Evolutionary conservation across 1,140 invertebrate species (phyloP), one percentile per base, ranked within the genome.

Genomic region (Euura saliciscinereae): DNA sequence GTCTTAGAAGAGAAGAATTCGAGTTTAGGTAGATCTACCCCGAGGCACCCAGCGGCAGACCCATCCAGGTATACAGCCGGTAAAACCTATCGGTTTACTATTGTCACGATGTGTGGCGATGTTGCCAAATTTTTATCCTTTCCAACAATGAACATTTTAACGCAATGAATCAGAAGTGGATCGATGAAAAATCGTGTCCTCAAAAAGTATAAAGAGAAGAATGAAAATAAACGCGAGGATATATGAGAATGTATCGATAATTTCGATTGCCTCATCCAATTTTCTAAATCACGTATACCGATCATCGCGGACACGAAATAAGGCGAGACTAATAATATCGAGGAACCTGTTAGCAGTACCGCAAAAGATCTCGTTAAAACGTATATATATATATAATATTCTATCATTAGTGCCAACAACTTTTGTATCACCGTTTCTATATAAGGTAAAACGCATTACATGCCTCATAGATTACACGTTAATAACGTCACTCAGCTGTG

Each of bases 1-100:
- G 51, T 59, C 51, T n/a, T 59, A 59, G 3, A 59, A n/a, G 51
- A 59, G 13, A 59, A 59, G 51, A 59, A 59, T 59, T 59, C 51
- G 5, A 28, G 28, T 28, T 28, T 28, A 28, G 28, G 28, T 1
- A n/a, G 51, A 59, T 28, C 28, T 6, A 6, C 6, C 51, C 51
- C 13, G 28, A 28, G 28, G 51, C 51, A 59, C 51, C 51, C 51
- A 59, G 28, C 28, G 28, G 28, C 28, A 28, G 28, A 28, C 28
- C 28, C 13, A 59, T 2, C 51, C 51, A 59, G 51, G 51, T 59
- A 28, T 28, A 28, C 28, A 59, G 51, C 10, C 8, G 13, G 28
- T n/a, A 59, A 59, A 59, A n/a, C 28, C 28, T 59, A 59, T 59
- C 51, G 6, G 51, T n/a, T 59, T 59, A 8, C 51, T 59, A 59